Percentiles rank a stretch among this genome's conserved stretches.
Conservation (phyloP, 2,113 vertebrate species). For the Crotalus viridis region DNA sequence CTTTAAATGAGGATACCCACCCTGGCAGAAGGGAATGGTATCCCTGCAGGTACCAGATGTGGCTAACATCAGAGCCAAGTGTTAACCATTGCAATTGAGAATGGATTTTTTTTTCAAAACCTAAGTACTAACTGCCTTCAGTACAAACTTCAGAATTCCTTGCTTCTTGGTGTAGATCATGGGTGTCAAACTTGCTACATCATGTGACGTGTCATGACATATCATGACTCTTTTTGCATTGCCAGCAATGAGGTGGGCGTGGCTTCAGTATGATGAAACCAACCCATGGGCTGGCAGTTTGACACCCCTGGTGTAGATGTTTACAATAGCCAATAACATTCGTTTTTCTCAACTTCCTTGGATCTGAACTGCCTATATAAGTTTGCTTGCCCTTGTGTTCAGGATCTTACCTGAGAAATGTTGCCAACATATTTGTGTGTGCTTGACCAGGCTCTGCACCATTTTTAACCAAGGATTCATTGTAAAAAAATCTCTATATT, state of each 20-base stretch:
- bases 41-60: not conserved
- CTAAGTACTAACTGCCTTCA: not conserved
- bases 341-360: not conserved
- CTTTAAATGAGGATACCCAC: not conserved
- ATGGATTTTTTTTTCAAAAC: not conserved
- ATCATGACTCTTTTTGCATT: too few species aligned
- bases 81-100: not conserved
- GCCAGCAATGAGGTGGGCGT: too few species aligned
- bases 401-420: too few species aligned
- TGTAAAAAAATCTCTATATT: not conserved
- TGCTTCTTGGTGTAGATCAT: not conserved
- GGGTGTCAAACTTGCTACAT: too few species aligned
- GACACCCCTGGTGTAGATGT: not conserved
- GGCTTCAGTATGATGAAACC: too few species aligned
- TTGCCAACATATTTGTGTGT: not conserved
- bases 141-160: not conserved
- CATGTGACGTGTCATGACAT: too few species aligned
- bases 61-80: not conserved
- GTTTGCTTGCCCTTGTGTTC: not conserved
- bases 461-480: not conserved
- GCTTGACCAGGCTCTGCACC: not conserved
- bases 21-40: not conserved
- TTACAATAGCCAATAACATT: not conserved
- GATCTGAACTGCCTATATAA: not conserved
- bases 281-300: too few species aligned